Base-by-base conservation (phyloP, 64 coral and sea anemone species). In the Montipora sp. region DNA sequence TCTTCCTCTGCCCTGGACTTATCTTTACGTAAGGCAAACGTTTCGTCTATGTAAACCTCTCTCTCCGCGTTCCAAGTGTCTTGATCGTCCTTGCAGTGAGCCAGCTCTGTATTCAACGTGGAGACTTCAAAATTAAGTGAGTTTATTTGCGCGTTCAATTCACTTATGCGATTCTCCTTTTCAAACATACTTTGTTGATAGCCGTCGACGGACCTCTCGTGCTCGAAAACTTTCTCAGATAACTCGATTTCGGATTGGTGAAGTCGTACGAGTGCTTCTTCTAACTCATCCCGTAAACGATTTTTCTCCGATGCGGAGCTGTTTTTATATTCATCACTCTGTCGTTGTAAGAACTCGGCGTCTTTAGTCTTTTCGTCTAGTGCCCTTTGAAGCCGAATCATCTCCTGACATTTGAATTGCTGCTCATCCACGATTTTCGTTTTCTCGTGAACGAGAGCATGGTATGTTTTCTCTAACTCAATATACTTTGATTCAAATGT, bases 261-360 rank as follows among this genome's bases (percentile, higher is more conserved):
- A 12, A 94, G 88, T 48, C 89, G 73, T 5, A 90, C 93, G 21
- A 81, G 61, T 47, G 94, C 76, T 73, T 95, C 89, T 22, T 91
- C 88, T 48, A 95, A 49, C 21, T 95, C 94, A 81, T 92, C 84
- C 51, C 83, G 94, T 14, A 95, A 47, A 9, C 89, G 76, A 72
- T 95, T 90, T 51, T 79, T 92, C 76, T 95, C 89, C 13, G 24
- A 73, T 1, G 19, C 74, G 44, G 69, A 87, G 22, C 47, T 92
- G 72, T 75, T 91, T 59, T 88, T 82, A 14, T 83, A 79, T 27
- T 88, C 75, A n/a, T 95, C 66, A 44, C 92, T 48, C 19, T 95
- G 88, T 22, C 27, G 83, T 48, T 83, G 67, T 5, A 95, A 85
- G 23, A 84, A 36, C 15, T 87, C 78, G 12, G 58, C 84, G 14